A percentile compares a stretch with the other conserved stretches of the same genome.
These are phyloP conservation scores for Pionites leucogaster DNA, from an alignment of 2,113 vertebrate genomes.

Conservation along the genomic window DNA sequence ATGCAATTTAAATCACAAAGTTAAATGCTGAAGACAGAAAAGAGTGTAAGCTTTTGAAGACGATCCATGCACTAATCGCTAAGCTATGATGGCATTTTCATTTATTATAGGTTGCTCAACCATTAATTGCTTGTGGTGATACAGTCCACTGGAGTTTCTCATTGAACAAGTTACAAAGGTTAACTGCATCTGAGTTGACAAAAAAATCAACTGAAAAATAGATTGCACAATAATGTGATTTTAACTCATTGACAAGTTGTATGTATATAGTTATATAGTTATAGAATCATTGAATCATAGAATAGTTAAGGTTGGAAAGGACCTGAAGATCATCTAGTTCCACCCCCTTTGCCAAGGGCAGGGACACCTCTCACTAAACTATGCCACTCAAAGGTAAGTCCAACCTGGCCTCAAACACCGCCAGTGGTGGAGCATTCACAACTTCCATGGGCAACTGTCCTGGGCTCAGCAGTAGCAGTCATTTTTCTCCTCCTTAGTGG, in stretches of 20 bases:
- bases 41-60: slow-evolving; percentile 58
- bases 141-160: slow-evolving; percentile 65
- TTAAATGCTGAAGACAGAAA: slow-evolving; percentile 59
- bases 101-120: slow-evolving; percentile 61
- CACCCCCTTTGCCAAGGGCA: too few species aligned
- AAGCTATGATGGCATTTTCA: slow-evolving; percentile 66
- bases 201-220: background rate
- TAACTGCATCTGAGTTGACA: slow-evolving; percentile 31
- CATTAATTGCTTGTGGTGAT: slow-evolving; percentile 60
- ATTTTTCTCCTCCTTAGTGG: too few species aligned
- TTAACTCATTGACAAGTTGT: background rate
- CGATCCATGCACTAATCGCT: slow-evolving; percentile 71
- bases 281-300: too few species aligned
- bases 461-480: too few species aligned
- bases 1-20: slow-evolving; percentile 65
- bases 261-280: background rate
- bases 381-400: too few species aligned
- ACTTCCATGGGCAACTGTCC: too few species aligned
- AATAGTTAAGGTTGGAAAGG: too few species aligned
- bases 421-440: too few species aligned
- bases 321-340: too few species aligned
- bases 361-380: too few species aligned
- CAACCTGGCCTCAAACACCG: too few species aligned
- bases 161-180: slow-evolving; percentile 66
- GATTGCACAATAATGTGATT: background rate